Base-by-base conservation (phyloP, 2,888 invertebrate species). In the Neoscelio sp. region DNA sequence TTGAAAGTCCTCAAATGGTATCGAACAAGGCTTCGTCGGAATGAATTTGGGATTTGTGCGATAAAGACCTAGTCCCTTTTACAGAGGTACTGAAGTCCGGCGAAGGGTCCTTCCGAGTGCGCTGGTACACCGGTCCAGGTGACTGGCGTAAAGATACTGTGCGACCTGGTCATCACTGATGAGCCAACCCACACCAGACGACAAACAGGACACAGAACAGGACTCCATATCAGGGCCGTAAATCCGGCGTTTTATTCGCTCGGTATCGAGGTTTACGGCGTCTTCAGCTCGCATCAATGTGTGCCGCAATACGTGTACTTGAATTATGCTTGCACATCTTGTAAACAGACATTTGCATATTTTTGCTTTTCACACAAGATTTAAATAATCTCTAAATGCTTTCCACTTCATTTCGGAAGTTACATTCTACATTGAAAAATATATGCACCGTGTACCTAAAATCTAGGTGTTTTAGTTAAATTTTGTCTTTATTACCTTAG, bases 191-290 rank as follows among this genome's bases (percentile, higher is more conserved):
- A 89, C 88, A 89, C 87, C 87, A 85, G 80, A 82, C 82, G 86
- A 88, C 86, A 85, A 86, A 87, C 87, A 86, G 85, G 85, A 85
- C 86, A 83, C 84, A 84, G 82, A 85, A 86, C 85, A 85, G 84
- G 85, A 87, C 84, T 82, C 82, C 84, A 84, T 89, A 90, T 89
- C 89, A 86, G 87, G 87, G 87, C 85, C 88, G 89, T 90, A 90
- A 90, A 90, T 89, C 89, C 89, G 86, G 87, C 85, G 89, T 88
- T 89, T 90, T 89, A 90, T 90, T 89, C 86, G 86, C 85, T 85
- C 86, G 85, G 88, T 90, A 90, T 89, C 89, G 88, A 87, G 88
- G 89, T 90, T 90, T 90, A 90, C 89, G 88, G 89, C 87, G 88
- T 89, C 88, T 86, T 88, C 87, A 85, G 84, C 79, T 60, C 71